Evolutionary conservation across 64 coral and sea anemone species (phyloP), one percentile per base, ranked within the genome.

Genomic region (Montipora efflorescens): DNA sequence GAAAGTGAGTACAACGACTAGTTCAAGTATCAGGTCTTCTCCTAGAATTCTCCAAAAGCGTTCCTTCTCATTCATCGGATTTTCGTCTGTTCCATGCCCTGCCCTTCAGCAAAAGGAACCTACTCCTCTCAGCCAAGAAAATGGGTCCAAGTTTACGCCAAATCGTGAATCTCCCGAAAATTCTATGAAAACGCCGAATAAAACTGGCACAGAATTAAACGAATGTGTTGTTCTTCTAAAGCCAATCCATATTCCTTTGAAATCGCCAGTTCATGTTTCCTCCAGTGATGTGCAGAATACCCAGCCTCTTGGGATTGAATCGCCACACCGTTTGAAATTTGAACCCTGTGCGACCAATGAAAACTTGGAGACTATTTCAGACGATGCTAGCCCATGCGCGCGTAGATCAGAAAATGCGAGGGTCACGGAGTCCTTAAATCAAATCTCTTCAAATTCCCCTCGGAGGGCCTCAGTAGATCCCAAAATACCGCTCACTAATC

Each of bases 21-120:
- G 71, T 25, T 71, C 83, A 70, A 51, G 15, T 57, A 79, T 88
- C 14, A 77, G 90, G 8, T 97, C 96, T 4, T 97, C 96, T 15
- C 96, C 96, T 8, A 94, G 96, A 67, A 53, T 97, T 1, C 57
- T 97, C 14, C 82, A 92, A 75, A 97, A 78, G 72, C 89, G 96
- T 20, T 95, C 96, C 0, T 97, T 97, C 48, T 97, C 96, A 58
- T 97, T 83, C 70, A 97, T 95, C 72, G 96, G 96, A 7, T 97
- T 97, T 78, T 62, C 85, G 14, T 87, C 81, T 52, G 75, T 90
- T 48, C 44, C 28, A 1, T 80, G 79, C 28, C 73, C 91, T 66
- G 74, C 8, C 16, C 36, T 55, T 72, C 46, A 92, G 59, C 53
- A 87, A 69, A 47, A 62, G 20, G 14, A 62, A 43, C 2, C 8